Conservation (phyloP, 2,888 invertebrate genomes). For the Strigamia maritima region DNA sequence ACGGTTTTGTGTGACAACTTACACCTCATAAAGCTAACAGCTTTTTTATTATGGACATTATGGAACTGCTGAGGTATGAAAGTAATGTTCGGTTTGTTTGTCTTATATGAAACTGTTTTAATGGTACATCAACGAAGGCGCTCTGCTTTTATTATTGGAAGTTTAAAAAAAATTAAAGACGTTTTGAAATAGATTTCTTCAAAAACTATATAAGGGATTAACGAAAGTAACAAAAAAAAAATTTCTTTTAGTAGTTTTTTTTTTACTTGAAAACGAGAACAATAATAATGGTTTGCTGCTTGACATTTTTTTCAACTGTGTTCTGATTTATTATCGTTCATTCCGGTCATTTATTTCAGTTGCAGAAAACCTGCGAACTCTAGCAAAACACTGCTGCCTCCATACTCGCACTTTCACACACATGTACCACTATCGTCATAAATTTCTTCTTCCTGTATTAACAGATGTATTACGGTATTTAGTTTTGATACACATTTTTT, state of each 20-base stretch:
- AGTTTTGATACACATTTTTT: background rate
- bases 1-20: background rate
- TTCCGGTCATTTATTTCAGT: conserved; percentile 23
- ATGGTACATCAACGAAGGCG: background rate
- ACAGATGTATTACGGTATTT: background rate
- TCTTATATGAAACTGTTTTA: background rate
- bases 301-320: background rate
- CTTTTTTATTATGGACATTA: background rate
- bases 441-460: background rate
- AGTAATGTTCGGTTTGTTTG: background rate
- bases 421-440: background rate
- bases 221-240: too few relatives aligned
- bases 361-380: conserved; percentile 21
- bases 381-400: conserved; percentile 7
- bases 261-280: conserved; percentile 15
- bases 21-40: conserved; percentile 23
- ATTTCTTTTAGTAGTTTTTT: background rate
- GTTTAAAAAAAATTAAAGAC: background rate
- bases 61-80: background rate
- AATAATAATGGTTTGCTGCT: conserved; percentile 18
- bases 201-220: too few relatives aligned
- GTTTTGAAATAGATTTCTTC: too few relatives aligned
- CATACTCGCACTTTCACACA: conserved; percentile 17
- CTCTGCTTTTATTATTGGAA: background rate
- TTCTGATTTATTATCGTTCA: conserved; percentile 1